These are phyloP conservation scores for Megastigmus dorsalis DNA, from an alignment of 2,888 invertebrate genomes.

Conservation along the genomic window DNA sequence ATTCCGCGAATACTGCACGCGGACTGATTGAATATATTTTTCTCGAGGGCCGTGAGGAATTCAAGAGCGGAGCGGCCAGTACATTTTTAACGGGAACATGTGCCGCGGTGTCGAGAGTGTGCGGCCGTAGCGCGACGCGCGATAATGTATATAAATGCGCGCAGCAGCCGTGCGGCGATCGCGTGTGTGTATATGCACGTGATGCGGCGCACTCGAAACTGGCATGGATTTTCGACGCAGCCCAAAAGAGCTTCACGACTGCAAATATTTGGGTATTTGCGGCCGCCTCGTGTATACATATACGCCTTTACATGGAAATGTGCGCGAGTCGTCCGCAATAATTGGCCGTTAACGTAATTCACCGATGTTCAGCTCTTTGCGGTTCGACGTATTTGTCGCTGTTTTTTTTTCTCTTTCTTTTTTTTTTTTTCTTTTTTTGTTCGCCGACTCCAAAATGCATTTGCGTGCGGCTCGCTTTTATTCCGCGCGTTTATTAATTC, in stretches of 20 bases:
- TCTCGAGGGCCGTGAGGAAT: too few relatives aligned
- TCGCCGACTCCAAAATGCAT: not conserved
- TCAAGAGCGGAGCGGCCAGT: too few relatives aligned
- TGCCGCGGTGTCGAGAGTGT: too few relatives aligned
- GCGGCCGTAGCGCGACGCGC: too few relatives aligned
- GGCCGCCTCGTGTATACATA: not conserved
- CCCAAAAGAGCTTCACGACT: not conserved
- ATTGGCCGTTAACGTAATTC: slow-evolving; percentile 26
- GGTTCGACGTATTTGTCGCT: not conserved
- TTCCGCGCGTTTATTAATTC: too few relatives aligned
- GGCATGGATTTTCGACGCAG: slow-evolving; percentile 6
- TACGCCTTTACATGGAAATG: not conserved
- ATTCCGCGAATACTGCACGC: too few relatives aligned
- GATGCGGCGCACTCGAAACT: too few relatives aligned
- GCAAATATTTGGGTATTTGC: slow-evolving; percentile 38
- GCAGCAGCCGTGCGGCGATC: too few relatives aligned
- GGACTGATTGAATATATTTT: too few relatives aligned
- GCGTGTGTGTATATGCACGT: too few relatives aligned
- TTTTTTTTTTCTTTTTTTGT: not conserved
- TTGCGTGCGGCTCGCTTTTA: not conserved
- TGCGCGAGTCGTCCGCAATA: not conserved
- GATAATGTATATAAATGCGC: too few relatives aligned
- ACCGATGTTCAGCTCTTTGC: slow-evolving; percentile 7
- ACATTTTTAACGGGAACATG: too few relatives aligned
- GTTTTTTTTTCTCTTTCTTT: not conserved